Conservation (phyloP, 1,140 invertebrate species). For the Papilio helenus region DNA sequence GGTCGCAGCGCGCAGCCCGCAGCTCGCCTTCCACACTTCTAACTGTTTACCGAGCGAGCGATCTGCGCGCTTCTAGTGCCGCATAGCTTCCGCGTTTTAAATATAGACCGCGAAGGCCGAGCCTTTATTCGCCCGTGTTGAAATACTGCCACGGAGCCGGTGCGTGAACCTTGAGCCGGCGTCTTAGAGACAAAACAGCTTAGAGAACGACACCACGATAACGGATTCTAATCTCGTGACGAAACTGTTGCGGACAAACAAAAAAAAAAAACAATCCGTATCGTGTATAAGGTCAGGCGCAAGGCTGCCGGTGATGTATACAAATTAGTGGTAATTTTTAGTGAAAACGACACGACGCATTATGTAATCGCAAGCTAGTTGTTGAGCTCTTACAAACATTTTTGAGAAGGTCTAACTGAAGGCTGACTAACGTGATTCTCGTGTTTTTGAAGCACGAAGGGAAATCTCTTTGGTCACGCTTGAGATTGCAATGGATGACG, state of each 20-base stretch:
- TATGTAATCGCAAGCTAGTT: slow-evolving; percentile 27
- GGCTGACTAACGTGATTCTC: slow-evolving; percentile 4
- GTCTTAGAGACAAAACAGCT: slow-evolving; percentile 48
- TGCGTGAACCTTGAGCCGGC: slow-evolving; percentile 58
- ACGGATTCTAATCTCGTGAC: slow-evolving; percentile 35
- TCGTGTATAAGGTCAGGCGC: slow-evolving; percentile 36
- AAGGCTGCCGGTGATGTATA: slow-evolving; percentile 24
- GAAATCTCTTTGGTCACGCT: slow-evolving; percentile 2
- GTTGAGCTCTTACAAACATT: background rate
- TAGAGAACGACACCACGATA: slow-evolving; percentile 33
- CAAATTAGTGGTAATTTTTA: slow-evolving; percentile 32
- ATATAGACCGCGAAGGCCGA: slow-evolving; percentile 79
- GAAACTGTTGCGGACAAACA: slow-evolving; percentile 31
- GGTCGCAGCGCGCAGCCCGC: slow-evolving; percentile 48
- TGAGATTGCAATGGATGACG: background rate
- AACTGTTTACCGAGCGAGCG: slow-evolving; percentile 72
- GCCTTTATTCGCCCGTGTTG: slow-evolving; percentile 65
- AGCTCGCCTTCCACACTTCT: slow-evolving; percentile 61
- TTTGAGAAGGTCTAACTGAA: slow-evolving; percentile 33
- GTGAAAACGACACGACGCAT: slow-evolving; percentile 20
- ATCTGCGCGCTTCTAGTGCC: slow-evolving; percentile 72
- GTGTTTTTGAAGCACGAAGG: background rate
- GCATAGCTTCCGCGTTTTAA: slow-evolving; percentile 80
- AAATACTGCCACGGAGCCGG: slow-evolving; percentile 57
- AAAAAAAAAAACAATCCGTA: slow-evolving; percentile 18